Evolutionary conservation across 1,140 invertebrate genomes (phyloP), one percentile per base, ranked within the genome.

Genomic region (Berghia stephanieae): DNA sequence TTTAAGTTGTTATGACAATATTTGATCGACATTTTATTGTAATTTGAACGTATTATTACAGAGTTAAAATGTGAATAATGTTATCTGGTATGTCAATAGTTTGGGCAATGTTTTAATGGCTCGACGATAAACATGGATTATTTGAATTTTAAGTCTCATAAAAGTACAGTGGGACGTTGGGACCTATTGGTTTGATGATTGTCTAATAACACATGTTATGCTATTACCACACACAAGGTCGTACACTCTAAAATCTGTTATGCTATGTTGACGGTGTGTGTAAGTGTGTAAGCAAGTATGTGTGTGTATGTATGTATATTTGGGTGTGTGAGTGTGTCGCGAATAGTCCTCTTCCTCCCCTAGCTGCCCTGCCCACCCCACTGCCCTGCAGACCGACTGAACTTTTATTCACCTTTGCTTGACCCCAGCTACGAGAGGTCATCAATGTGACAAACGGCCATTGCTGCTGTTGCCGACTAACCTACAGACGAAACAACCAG

Each of bases 291-390:
- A 1, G 66, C n/a, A 40, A 1, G 66, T 36, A 40, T 3, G 66
- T 36, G 66, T 5, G 66, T 36, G 66, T 5, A 1, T 36, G 66
- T 5, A 40, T 36, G 66, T 3, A 3, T 34, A 38, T 31, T 31
- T 34, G 63, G 18, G 66, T 36, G 66, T 67, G 66, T 34, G 66
- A 38, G 66, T 67, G 66, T 36, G 66, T 36, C 34, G 36, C 34
- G 36, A 40, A 38, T 34, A 1, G 66, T 67, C 5, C 18, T 1
- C 6, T 67, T 3, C 8, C 21, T 67, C 10, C 10, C 10, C 24
- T 63, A 63, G 57, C 1, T 0, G 24, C 24, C 36, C 24, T 60
- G 57, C 36, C 6, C 36, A 34, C n/a, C n/a, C n/a, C n/a, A n/a
- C n/a, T n/a, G n/a, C n/a, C n/a, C n/a, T 60, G 10, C 10, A 10